A percentile compares a stretch with the other conserved stretches of the same genome.
These are phyloP conservation scores for Dendrocincla tyrannina DNA, from an alignment of 2,797 vertebrate genomes.

Conservation along the genomic window DNA sequence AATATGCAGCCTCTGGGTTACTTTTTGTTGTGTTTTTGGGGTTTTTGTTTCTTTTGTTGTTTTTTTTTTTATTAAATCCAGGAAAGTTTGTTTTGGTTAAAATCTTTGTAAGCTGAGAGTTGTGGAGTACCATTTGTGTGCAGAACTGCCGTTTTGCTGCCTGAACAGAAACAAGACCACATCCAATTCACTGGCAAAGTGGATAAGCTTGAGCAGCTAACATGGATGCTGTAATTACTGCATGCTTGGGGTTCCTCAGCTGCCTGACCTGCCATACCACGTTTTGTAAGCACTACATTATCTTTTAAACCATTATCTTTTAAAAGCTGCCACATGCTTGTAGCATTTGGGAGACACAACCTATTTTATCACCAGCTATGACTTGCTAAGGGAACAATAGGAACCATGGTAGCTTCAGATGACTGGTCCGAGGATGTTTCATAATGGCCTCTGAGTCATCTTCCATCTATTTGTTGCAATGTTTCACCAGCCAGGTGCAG, in stretches of 20 bases:
- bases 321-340: neutral
- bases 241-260: accelerated
- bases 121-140: neutral
- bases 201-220: neutral
- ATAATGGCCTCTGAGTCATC: slow-evolving; percentile 34
- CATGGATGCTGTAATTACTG: neutral
- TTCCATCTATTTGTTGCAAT: neutral
- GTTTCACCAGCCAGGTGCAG: slow-evolving; percentile 31
- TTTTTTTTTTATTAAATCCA: slow-evolving; percentile 21
- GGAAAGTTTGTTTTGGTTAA: slow-evolving; percentile 1
- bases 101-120: neutral
- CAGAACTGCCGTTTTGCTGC: neutral
- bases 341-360: neutral
- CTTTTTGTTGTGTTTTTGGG: neutral
- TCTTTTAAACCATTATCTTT: neutral
- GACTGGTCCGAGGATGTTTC: neutral
- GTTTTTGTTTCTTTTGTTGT: neutral
- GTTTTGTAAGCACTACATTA: neutral
- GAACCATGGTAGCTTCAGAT: neutral
- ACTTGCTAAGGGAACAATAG: slow-evolving; percentile 30
- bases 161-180: neutral
- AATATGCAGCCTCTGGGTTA: slow-evolving; percentile 17
- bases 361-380: slow-evolving; percentile 18
- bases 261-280: neutral
- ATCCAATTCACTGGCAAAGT: neutral